These are phyloP conservation scores for Acropternis orthonyx DNA, from an alignment of 2,797 vertebrate species.

Conservation along the genomic window DNA sequence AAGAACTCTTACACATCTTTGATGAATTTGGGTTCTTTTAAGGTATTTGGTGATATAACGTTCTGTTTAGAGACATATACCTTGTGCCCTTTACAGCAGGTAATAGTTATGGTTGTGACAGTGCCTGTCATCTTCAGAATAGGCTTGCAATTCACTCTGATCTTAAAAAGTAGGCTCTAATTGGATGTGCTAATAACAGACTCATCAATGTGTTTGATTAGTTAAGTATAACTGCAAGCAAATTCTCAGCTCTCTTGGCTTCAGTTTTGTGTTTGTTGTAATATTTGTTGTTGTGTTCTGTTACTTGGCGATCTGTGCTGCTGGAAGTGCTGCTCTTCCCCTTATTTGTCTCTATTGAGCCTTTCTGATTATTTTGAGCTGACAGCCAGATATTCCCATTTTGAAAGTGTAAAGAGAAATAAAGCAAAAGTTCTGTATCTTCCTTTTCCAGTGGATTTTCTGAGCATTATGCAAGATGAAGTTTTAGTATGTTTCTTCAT, in stretches of 20 bases:
- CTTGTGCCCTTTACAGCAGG: not conserved
- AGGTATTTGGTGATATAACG: not conserved
- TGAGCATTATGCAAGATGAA: not conserved
- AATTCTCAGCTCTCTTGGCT: not conserved
- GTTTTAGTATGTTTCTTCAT: not conserved
- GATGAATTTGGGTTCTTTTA: not conserved
- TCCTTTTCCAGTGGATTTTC: not conserved
- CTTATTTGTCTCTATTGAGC: not conserved
- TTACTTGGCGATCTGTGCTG: not conserved
- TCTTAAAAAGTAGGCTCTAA: not conserved
- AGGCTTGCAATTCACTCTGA: not conserved
- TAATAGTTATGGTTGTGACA: not conserved
- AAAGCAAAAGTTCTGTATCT: not conserved
- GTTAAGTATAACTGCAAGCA: not conserved
- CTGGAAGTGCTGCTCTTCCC: not conserved
- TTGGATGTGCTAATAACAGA: not conserved
- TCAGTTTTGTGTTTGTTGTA: not conserved
- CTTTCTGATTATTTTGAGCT: not conserved
- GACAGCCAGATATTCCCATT: not conserved
- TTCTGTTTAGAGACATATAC: not conserved
- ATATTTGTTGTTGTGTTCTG: not conserved
- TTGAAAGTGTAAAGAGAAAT: not conserved
- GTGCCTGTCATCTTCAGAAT: not conserved
- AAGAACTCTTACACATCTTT: not conserved
- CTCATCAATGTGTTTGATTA: not conserved